Evolutionary conservation across 2,888 invertebrate genomes (phyloP), one percentile per base, ranked within the genome.

Genomic region (Plebejus anna): DNA sequence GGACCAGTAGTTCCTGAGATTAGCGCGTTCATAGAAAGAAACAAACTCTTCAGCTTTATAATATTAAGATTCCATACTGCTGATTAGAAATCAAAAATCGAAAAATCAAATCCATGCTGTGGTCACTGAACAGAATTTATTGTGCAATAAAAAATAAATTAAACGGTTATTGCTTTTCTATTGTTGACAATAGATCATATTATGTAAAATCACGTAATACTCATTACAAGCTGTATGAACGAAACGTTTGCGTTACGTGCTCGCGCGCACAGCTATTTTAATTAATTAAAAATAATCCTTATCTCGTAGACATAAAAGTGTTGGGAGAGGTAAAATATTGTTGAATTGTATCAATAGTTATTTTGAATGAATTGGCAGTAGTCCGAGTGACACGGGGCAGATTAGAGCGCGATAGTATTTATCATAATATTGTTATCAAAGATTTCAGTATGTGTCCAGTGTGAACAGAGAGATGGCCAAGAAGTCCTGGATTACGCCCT

Each of bases 401-500:
- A 55, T 16, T 16, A 55, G 61, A 61, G 61, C 22, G 22, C 11
- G 61, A 61, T 61, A 61, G 22, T 11, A 9, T 22, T 59, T 61
- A 61, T 61, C 61, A 4, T 28, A 47, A 47, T 47, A 47, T 47
- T 47, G 47, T 9, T 47, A 61, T 61, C 28, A 61, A 22, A 61
- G 61, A 61, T 61, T 61, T 22, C 61, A 61, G 61, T 59, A 70
- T 59, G 78, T 11, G 57, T 22, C 57, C 61, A 61, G 61, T 55
- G 51, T 59, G 72, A 59, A 55, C 72, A 66, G 36, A 59, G 55
- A 76, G 75, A 82, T 81, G 83, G 80, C 78, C 1, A 82, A 82
- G 78, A 66, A 70, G 78, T 70, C 79, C 75, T 84, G 84, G 83
- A 81, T 83, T n/a, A 82, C 84, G 16, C 84, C 84, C 1, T 84